Evolutionary conservation across 1,140 invertebrate genomes (phyloP).

Genomic region (Palaemon carinicauda): DNA sequence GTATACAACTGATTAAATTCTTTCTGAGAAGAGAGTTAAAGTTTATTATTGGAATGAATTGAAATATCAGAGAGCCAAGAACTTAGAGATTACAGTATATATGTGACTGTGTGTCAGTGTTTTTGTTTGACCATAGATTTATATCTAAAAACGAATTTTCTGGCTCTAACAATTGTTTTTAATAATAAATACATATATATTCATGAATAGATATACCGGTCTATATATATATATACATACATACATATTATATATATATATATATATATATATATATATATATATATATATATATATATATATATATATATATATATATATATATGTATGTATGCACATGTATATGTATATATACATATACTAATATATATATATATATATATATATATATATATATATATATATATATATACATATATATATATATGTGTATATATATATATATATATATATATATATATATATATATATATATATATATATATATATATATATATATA

Average conservation of each 20-base stretch:
- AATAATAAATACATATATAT: no score
- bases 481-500: neutral
- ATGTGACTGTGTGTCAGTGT: no score
- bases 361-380: neutral
- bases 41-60: no score
- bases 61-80: no score
- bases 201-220: no score
- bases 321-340: neutral
- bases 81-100: no score
- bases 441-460: conserved; percentile 2
- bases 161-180: no score
- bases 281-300: neutral
- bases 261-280: neutral
- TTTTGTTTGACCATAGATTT: no score
- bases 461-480: neutral
- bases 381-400: neutral
- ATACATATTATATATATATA: neutral
- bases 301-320: neutral
- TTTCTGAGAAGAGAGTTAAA: no score
- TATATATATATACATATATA: neutral
- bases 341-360: neutral
- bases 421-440: neutral
- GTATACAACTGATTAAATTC: no score
- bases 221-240: no score
- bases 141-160: no score